A percentile compares a stretch with the other conserved stretches of the same genome.
phyloP scores from a whole-genome alignment of 2,888 invertebrate species.

The Aromia moschata region DNA sequence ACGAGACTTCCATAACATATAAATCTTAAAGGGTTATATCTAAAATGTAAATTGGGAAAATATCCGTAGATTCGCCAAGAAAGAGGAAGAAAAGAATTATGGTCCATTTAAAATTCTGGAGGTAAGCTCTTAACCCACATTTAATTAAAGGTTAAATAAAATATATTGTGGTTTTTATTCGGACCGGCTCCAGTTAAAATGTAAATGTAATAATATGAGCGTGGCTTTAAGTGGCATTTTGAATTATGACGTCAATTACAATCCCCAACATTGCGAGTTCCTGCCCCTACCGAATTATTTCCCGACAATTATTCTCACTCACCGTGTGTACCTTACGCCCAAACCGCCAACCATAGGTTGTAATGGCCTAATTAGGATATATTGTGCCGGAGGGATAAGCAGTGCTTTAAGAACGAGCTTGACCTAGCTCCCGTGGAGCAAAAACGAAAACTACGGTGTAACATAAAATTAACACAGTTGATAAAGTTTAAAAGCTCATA shows the following conservation, averaged over 20 bases:
- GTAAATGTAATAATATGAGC: slow-evolving; percentile 53
- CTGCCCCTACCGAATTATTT: slow-evolving; percentile 47
- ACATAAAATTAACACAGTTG: too few species aligned
- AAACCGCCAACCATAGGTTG: slow-evolving; percentile 17
- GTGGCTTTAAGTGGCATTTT: slow-evolving; percentile 44
- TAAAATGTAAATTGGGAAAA: slow-evolving; percentile 29
- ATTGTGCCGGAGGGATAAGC: slow-evolving; percentile 35
- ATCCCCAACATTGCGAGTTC: slow-evolving; percentile 38
- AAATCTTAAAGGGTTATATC: slow-evolving; percentile 30
- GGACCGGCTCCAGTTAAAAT: slow-evolving; percentile 49
- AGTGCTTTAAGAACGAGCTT: slow-evolving; percentile 8
- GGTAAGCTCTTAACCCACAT: slow-evolving; percentile 39
- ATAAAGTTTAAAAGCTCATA: too few species aligned
- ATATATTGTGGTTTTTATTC: slow-evolving; percentile 51
- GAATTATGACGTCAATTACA: slow-evolving; percentile 44
- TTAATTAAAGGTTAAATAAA: slow-evolving; percentile 53
- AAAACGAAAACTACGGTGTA: too few species aligned
- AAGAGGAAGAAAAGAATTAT: slow-evolving; percentile 30
- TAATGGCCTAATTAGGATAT: slow-evolving; percentile 35
- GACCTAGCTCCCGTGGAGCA: background rate
- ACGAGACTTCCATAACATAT: slow-evolving; percentile 10
- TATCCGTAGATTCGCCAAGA: slow-evolving; percentile 23
- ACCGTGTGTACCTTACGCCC: slow-evolving; percentile 27
- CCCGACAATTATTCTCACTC: slow-evolving; percentile 46
- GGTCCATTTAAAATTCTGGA: slow-evolving; percentile 30